phyloP scores from a whole-genome alignment of 2,888 invertebrate species.

The Syrphus vitripennis region DNA sequence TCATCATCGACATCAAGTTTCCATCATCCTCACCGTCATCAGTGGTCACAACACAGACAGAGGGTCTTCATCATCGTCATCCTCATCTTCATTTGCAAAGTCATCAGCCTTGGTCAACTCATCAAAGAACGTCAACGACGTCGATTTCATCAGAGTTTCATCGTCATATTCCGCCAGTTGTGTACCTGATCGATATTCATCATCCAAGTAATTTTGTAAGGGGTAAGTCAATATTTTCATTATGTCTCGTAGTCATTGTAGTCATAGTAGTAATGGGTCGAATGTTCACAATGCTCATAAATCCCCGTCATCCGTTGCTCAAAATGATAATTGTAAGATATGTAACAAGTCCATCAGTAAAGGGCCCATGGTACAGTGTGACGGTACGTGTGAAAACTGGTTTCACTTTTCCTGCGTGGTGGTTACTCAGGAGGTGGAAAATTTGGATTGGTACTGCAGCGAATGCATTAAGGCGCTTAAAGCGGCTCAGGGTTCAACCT shows the following conservation, averaged over 20 bases:
- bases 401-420: conserved; percentile 17
- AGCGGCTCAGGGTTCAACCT: not conserved
- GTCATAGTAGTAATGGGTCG: not conserved
- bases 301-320: not conserved
- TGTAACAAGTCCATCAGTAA: no score
- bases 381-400: not conserved
- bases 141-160: no score
- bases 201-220: not conserved
- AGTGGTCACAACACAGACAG: no score
- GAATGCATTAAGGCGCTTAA: not conserved
- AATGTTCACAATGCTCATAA: not conserved
- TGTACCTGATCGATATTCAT: no score
- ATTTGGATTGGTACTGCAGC: not conserved
- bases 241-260: not conserved
- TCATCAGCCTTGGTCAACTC: no score
- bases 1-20: no score
- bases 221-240: not conserved
- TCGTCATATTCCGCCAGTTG: no score
- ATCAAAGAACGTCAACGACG: no score
- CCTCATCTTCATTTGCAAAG: no score
- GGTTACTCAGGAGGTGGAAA: not conserved
- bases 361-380: not conserved
- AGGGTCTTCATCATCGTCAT: no score
- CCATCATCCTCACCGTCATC: no score
- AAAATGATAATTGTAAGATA: not conserved